These are phyloP conservation scores for Turritopsis dohrnii DNA, from an alignment of 30 jellyfish, hydroid and myxozoan species.

Conservation along the genomic window DNA sequence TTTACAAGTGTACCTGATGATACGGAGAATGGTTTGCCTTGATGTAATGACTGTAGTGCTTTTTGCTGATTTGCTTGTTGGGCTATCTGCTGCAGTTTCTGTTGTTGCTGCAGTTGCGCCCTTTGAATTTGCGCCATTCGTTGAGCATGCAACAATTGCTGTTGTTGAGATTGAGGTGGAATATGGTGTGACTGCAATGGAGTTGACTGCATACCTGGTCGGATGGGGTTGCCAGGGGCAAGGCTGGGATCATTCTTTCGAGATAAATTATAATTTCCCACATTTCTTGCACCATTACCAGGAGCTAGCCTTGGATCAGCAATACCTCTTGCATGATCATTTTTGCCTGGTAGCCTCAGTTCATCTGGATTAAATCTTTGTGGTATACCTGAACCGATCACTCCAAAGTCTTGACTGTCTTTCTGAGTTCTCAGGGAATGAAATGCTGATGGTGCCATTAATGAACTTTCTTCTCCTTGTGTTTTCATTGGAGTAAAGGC, in stretches of 20 bases:
- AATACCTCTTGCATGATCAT: constrained; percentile 10
- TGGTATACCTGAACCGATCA: constrained; percentile 32
- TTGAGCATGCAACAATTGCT: constrained; percentile 36
- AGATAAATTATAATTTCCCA: not conserved
- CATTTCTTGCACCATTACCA: constrained; percentile 19
- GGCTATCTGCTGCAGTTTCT: constrained; percentile 41
- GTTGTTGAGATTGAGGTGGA: constrained; percentile 37
- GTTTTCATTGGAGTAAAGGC: constrained; percentile 22
- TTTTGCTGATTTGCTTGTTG: constrained; percentile 41
- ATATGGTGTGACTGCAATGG: constrained; percentile 11
- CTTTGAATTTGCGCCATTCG: constrained; percentile 46
- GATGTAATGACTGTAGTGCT: not conserved
- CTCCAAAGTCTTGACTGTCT: constrained; percentile 23
- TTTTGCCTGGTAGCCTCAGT: not conserved
- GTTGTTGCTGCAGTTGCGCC: constrained; percentile 43
- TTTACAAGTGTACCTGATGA: not conserved
- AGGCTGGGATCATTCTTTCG: not conserved
- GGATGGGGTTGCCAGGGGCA: constrained; percentile 16
- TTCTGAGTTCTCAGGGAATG: not conserved
- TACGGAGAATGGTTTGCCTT: not conserved
- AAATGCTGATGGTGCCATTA: constrained; percentile 34
- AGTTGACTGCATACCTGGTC: constrained; percentile 30
- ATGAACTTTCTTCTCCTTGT: not conserved
- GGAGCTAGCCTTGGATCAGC: constrained; percentile 50
- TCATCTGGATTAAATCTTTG: not conserved